Evolutionary conservation across 1,140 invertebrate species (phyloP).

Genomic region (Penaeus vannamei): DNA sequence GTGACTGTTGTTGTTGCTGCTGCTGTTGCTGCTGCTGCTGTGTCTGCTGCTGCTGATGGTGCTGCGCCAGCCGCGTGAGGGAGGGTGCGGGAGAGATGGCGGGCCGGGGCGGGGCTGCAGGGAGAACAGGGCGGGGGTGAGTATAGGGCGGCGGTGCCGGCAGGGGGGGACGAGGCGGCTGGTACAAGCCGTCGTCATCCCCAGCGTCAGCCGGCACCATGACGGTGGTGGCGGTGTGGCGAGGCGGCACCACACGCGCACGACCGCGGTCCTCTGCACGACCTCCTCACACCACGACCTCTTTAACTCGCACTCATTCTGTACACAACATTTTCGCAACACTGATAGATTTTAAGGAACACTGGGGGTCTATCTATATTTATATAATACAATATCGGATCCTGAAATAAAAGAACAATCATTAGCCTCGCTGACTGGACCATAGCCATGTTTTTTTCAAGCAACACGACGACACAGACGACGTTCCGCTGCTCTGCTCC

Average conservation of each 20-base stretch:
- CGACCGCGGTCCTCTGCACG: too few relatives aligned
- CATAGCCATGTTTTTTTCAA: too few relatives aligned
- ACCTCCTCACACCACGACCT: too few relatives aligned
- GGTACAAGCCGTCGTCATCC: constrained; percentile 66
- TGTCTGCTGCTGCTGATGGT: constrained; percentile 31
- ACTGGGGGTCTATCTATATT: too few relatives aligned
- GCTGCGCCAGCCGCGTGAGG: constrained; percentile 53
- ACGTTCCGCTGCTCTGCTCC: too few relatives aligned
- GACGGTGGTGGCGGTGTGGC: background rate
- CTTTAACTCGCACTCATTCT: too few relatives aligned
- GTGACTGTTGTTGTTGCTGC: constrained; percentile 38
- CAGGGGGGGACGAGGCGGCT: constrained; percentile 66
- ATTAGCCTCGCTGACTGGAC: too few relatives aligned
- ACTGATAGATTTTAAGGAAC: too few relatives aligned
- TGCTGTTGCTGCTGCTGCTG: background rate
- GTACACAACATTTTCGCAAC: too few relatives aligned
- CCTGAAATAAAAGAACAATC: too few relatives aligned
- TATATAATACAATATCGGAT: too few relatives aligned
- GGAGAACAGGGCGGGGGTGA: constrained; percentile 57
- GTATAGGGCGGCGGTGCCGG: constrained; percentile 66
- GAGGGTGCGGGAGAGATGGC: constrained; percentile 55
- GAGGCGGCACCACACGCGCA: background rate
- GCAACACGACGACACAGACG: too few relatives aligned
- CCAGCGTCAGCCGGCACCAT: constrained; percentile 66
- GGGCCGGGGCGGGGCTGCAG: constrained; percentile 47